phyloP scores from a whole-genome alignment of 2,888 invertebrate species.

The Caenorhabditis wallacei region DNA sequence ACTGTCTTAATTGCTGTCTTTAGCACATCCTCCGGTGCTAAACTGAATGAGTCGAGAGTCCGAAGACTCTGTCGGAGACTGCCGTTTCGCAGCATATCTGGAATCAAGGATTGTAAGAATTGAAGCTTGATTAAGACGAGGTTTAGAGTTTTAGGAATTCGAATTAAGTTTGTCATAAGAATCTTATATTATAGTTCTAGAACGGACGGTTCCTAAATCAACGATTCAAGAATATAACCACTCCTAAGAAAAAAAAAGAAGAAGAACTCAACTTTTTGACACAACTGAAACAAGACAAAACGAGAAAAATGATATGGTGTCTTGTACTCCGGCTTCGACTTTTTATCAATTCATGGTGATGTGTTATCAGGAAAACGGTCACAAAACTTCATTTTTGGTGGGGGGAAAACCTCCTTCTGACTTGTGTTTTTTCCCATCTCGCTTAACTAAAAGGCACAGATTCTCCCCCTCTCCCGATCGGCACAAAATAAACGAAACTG shows the following conservation, averaged over 20 bases:
- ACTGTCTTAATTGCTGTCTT: conserved; percentile 61
- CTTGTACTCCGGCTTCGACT: not conserved
- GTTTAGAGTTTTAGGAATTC: not conserved
- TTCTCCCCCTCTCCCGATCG: too few relatives aligned
- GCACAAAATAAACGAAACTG: conserved; percentile 22
- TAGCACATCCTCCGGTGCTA: conserved; percentile 60
- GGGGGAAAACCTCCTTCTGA: conserved; percentile 33
- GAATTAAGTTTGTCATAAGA: too few relatives aligned
- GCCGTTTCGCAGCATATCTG: conserved; percentile 61
- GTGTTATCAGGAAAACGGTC: conserved; percentile 30
- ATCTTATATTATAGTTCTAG: too few relatives aligned
- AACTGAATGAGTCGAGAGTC: conserved; percentile 64
- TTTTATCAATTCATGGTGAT: conserved; percentile 51
- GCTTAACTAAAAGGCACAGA: too few relatives aligned
- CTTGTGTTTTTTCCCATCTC: conserved; percentile 28
- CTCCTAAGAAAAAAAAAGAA: not conserved
- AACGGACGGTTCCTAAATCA: too few relatives aligned
- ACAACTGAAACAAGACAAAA: conserved; percentile 9
- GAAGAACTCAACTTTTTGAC: too few relatives aligned
- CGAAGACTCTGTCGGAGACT: conserved; percentile 58
- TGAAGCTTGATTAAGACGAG: not conserved
- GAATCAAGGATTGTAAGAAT: not conserved
- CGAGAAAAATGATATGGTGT: conserved; percentile 1
- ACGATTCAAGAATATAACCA: too few relatives aligned
- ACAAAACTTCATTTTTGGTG: conserved; percentile 8